A percentile compares a stretch with the other conserved stretches of the same genome.
Conservation (phyloP, 2,113 vertebrate genomes). For the Oenanthe melanoleuca region DNA sequence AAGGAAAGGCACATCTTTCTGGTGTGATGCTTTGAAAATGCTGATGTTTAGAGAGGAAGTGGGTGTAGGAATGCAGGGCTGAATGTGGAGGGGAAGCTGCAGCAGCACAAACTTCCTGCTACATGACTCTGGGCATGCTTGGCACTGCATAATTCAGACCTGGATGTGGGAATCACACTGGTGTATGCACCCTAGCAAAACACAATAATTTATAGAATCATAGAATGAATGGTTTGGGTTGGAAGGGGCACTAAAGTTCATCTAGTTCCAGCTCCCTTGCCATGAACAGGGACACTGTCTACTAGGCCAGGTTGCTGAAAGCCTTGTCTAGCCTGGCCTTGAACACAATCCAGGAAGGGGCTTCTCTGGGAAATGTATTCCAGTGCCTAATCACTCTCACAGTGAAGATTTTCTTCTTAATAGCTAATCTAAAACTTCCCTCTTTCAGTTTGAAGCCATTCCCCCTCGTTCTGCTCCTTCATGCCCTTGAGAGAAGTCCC, state of each 20-base stretch:
- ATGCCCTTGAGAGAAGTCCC: not conserved
- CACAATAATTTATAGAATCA: not conserved
- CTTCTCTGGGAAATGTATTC: not conserved
- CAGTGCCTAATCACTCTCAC: not conserved
- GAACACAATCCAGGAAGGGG: not conserved
- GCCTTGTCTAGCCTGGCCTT: not conserved
- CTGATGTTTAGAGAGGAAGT: not conserved
- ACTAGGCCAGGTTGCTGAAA: not conserved
- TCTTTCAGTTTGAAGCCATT: not conserved
- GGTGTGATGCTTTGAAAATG: not conserved
- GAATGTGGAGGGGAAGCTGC: not conserved
- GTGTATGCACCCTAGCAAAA: not conserved
- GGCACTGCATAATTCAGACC: not conserved
- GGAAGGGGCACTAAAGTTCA: not conserved
- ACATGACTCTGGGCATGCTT: fast-evolving
- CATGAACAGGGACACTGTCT: not conserved
- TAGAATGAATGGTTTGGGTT: not conserved
- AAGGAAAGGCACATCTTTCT: not conserved
- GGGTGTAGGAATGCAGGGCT: not conserved
- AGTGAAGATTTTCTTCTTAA: not conserved
- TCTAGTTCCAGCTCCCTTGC: not conserved
- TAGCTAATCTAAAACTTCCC: not conserved
- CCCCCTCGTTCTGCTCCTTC: not conserved
- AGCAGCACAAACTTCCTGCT: not conserved
- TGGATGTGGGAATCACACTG: not conserved